A percentile compares a stretch with the other conserved stretches of the same genome.
Conservation (phyloP, 1,140 invertebrate genomes). For the Drosophila fuyamai region DNA sequence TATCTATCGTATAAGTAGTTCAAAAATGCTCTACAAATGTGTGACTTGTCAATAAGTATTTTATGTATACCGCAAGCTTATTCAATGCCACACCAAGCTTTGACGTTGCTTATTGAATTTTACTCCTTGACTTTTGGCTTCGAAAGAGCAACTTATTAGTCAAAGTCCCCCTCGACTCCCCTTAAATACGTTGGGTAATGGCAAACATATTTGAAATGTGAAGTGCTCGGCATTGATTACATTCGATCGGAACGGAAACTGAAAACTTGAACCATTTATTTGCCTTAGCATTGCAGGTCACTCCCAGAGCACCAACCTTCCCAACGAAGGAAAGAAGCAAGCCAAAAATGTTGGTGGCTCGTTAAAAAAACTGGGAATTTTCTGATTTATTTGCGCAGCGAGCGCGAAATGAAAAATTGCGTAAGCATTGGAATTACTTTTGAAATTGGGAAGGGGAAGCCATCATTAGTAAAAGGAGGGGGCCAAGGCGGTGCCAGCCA, state of each 20-base stretch:
- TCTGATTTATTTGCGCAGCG: constrained; percentile 75
- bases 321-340: constrained; percentile 35
- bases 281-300: constrained; percentile 63
- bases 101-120: constrained; percentile 9
- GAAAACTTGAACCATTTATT: constrained; percentile 75
- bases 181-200: constrained; percentile 31
- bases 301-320: constrained; percentile 11
- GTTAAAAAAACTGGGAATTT: constrained; percentile 68
- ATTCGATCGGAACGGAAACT: constrained; percentile 38
- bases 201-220: constrained; percentile 57
- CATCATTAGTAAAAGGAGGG: constrained; percentile 48
- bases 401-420: constrained; percentile 78
- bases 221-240: constrained; percentile 52
- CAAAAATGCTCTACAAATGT: background rate
- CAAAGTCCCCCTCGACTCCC: constrained; percentile 8
- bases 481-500: constrained; percentile 6
- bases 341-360: constrained; percentile 56
- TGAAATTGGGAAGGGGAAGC: background rate
- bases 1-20: background rate
- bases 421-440: constrained; percentile 75
- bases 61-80: constrained; percentile 11
- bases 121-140: constrained; percentile 13
- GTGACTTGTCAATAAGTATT: constrained; percentile 23
- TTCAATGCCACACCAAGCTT: constrained; percentile 12
- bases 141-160: constrained; percentile 29